Evolutionary conservation across 2,113 vertebrate species (phyloP), one percentile per base, ranked within the genome.

Genomic region (Ovis aries): DNA sequence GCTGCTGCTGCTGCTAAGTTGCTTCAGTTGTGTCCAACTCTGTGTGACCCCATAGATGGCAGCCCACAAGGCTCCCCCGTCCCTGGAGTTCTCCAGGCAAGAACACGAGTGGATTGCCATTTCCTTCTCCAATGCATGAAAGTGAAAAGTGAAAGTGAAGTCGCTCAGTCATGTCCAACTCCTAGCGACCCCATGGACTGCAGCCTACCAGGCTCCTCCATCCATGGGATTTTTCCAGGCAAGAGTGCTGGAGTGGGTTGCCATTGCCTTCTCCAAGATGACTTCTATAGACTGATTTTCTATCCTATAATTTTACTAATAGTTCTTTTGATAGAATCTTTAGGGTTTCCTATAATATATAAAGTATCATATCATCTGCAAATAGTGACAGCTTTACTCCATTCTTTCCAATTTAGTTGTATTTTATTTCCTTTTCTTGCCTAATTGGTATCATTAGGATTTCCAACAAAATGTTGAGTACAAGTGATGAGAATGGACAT

Each of bases 151-250:
- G 31, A 64, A 64, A n/a, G 62, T 64, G 62, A 64, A 64, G 62
- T 64, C 3, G 0, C 31, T 64, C 15, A 64, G 62, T n/a, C 6
- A 0, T 64, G 33, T 64, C 31, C 7, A 0, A 19, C 33, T 64
- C 62, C 6, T 64, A 7, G 31, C 7, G 0, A 64, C 60, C 31
- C 31, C 3, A 1, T 36, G 64, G 64, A 67, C 33, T 67, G 33
- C 64, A 67, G 64, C 8, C 33, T 19, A 67, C 64, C 16, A 67
- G 64, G 16, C 4, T n/a, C 2, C 4, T 67, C 33, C 0, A 0
- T 67, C 33, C 33, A 67, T 36, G 64, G 33, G 17, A n/a, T 67
- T 67, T 67, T 67, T 67, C 8, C 64, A 67, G 17, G 33, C 64
- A 67, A 36, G 7, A 67, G 0, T 36, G 10, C 33, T 36, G 64